Evolutionary conservation across 2,888 invertebrate species (phyloP), one percentile per base, ranked within the genome.

Genomic region (Polyploca ridens): DNA sequence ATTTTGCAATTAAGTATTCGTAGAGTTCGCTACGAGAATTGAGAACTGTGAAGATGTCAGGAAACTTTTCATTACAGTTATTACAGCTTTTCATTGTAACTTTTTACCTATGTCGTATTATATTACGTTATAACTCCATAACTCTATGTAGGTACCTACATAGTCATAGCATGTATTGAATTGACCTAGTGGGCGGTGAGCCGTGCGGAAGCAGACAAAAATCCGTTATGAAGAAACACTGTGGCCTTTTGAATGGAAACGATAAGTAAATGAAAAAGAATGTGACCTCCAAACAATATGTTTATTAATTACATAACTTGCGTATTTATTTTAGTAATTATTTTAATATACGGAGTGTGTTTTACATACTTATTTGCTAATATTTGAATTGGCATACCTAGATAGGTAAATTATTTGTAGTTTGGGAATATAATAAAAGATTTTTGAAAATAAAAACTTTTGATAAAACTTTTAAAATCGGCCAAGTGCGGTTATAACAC

Each of bases 211-310:
- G 79, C 76, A 66, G 72, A 71, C 72, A 65, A 71, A 73, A 81
- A 76, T 80, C 77, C 79, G 76, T 71, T 76, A 69, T 76, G 75
- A 79, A 80, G 77, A 78, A 82, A 81, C 70, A 66, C 16, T 66
- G 64, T 72, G 78, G 69, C 78, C 83, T 82, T 83, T 64, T 74
- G 54, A 69, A 69, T 71, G 63, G 68, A 75, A 69, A 77, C 71
- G 70, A 73, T 74, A 76, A 69, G 73, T 72, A 68, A 75, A 78
- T 71, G 44, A 69, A 69, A 71, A 74, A 69, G 69, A 71, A 72
- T 71, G 69, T 71, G 73, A 74, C 75, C 78, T 74, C 69, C 69
- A 73, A 69, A 73, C 66, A 68, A 69, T 67, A 67, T 58, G 41
- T 35, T 58, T 57, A 54, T 58, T n/a, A 57, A 38, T 54, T 54